A percentile compares a stretch with the other conserved stretches of the same genome.
These are phyloP conservation scores for Phaethornis superciliosus DNA, from an alignment of 2,113 vertebrate genomes.

Conservation along the genomic window DNA sequence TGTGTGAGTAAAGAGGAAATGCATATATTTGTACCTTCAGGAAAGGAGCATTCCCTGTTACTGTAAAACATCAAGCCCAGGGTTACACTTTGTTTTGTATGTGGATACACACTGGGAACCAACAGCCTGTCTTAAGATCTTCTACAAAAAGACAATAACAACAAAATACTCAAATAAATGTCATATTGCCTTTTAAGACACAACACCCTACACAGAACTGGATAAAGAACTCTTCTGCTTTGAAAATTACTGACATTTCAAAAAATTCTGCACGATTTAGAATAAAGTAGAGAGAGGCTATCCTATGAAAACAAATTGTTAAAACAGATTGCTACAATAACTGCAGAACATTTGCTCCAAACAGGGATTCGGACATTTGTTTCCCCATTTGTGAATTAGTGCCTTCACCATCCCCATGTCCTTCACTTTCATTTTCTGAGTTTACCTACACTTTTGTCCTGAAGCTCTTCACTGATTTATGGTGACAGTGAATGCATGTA, in stretches of 20 bases:
- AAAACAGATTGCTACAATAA: not conserved
- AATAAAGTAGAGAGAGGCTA: not conserved
- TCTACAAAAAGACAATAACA: not conserved
- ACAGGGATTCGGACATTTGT: not conserved
- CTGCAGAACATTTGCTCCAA: not conserved
- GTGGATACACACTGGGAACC: not conserved
- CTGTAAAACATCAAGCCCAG: not conserved
- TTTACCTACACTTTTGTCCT: not conserved
- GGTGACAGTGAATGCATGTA: not conserved
- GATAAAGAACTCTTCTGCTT: not conserved
- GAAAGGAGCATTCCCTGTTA: not conserved
- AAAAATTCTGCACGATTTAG: not conserved
- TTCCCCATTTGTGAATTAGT: not conserved
- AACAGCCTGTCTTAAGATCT: not conserved
- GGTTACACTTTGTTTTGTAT: not conserved
- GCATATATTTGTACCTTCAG: not conserved
- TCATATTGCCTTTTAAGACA: not conserved
- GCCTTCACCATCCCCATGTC: not conserved
- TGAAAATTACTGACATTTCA: not conserved
- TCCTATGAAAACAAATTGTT: not conserved
- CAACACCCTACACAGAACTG: not conserved
- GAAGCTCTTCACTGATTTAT: not conserved
- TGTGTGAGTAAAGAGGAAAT: not conserved
- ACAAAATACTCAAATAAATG: not conserved
- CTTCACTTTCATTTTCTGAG: not conserved